These are phyloP conservation scores for Euspilapteryx auroguttella DNA, from an alignment of 2,888 invertebrate genomes.

Conservation along the genomic window DNA sequence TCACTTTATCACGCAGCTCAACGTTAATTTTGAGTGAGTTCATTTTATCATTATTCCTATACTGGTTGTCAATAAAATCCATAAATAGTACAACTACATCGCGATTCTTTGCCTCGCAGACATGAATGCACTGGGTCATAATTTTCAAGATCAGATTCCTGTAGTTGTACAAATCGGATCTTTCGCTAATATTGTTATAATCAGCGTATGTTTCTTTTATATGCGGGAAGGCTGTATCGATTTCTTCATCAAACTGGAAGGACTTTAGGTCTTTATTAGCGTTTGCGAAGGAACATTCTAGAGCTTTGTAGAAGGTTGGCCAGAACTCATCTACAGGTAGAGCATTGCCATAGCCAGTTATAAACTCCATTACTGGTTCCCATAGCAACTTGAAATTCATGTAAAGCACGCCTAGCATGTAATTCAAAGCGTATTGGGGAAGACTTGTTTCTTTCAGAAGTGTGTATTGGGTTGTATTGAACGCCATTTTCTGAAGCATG, in stretches of 20 bases:
- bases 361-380: conserved; percentile 78
- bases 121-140: conserved; percentile 71
- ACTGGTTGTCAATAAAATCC: conserved; percentile 72
- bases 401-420: conserved; percentile 80
- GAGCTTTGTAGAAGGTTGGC: conserved; percentile 65
- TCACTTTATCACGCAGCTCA: conserved; percentile 27
- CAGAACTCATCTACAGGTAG: conserved; percentile 69
- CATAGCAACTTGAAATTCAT: conserved; percentile 88
- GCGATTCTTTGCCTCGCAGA: conserved; percentile 79
- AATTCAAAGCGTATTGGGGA: conserved; percentile 70
- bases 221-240: conserved; percentile 22
- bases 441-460: conserved; percentile 60
- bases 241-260: conserved; percentile 32
- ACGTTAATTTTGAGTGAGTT: conserved; percentile 35
- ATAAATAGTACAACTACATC: conserved; percentile 81
- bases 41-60: conserved; percentile 27
- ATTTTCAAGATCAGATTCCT: conserved; percentile 81
- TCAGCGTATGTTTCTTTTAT: conserved; percentile 30
- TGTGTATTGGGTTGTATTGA: conserved; percentile 61
- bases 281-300: conserved; percentile 53
- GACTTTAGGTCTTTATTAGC: conserved; percentile 31
- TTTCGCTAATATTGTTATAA: conserved; percentile 48
- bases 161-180: conserved; percentile 74
- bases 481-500: conserved; percentile 72
- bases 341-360: conserved; percentile 72